Evolutionary conservation across 2,113 vertebrate species (phyloP).

Genomic region (Artemisiospiza belli): DNA sequence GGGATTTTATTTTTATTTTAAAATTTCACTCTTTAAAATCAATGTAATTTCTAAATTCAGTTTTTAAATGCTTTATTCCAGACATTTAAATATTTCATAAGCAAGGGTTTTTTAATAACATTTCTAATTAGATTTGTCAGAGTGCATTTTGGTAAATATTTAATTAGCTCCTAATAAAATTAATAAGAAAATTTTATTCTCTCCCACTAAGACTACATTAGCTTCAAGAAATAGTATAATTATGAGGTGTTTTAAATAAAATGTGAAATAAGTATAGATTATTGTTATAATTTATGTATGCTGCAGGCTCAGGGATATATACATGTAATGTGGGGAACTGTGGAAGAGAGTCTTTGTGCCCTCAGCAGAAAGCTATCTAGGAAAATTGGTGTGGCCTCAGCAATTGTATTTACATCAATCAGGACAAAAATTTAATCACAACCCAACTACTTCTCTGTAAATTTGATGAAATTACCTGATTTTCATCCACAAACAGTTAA

Average conservation of each 20-base stretch:
- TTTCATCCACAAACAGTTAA: background rate
- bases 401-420: background rate
- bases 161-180: slow-evolving; percentile 8
- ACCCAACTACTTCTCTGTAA: background rate
- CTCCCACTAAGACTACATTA: background rate
- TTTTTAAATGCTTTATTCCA: background rate
- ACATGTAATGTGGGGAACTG: background rate
- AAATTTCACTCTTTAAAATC: background rate
- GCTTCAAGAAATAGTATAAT: background rate
- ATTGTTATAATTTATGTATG: background rate
- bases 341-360: background rate
- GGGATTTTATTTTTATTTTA: background rate
- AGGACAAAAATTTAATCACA: background rate
- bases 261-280: background rate
- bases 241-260: background rate
- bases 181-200: background rate
- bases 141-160: slow-evolving; percentile 33
- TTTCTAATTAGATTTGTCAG: slow-evolving; percentile 13
- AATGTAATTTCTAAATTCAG: background rate
- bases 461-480: background rate
- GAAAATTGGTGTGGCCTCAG: background rate
- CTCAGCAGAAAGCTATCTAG: background rate
- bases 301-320: background rate
- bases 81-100: slow-evolving; percentile 22
- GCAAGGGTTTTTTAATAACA: accelerated